Base-by-base conservation (phyloP, 2,113 vertebrate genomes). In the Solea senegalensis region DNA sequence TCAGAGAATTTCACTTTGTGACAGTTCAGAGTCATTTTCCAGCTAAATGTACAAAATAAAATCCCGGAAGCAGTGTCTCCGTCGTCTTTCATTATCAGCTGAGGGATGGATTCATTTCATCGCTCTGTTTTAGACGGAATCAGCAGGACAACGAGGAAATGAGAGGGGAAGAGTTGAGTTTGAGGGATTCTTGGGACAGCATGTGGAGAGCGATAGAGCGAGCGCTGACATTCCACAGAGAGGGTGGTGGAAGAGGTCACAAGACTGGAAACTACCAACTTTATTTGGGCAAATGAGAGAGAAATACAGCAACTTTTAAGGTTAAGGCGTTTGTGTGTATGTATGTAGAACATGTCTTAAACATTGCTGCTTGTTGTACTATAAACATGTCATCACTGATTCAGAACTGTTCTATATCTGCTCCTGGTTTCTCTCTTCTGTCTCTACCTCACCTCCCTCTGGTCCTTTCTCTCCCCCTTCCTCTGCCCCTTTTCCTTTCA, bases 1-100 rank as follows among this genome's bases (percentile, higher is more conserved):
- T 84, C 81, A 67, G 72, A 85, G 40, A 80, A 69, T 72, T 85
- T 78, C 60, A 72, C 76, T 80, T 86, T 66, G 85, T 88, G 87
- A 86, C 86, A 88, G 82, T 84, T 86, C 70, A 83, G 72, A 89
- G 69, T 86, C 81, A 85, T 86, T 90, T 89, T 90, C 79, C 8
- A n/a, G 78, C 76, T 61, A 83, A 88, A 89, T 90, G 79, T 84
- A 77, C 79, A 83, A 84, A 83, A 75, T 78, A 82, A 87, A 88
- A 77, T 84, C 82, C 86, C 69, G 59, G 82, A 86, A 85, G 84
- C 87, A 58, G 67, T 80, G 76, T 83, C 75, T 72, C 62, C 1
- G 50, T 82, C 68, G 44, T 80, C 60, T 85, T 83, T 81, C 83
- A 86, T 86, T 82, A 86, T 83, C 81, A 87, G 51, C 52, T 11